phyloP scores from a whole-genome alignment of 2,888 invertebrate genomes.

The Ramazzottius varieornatus region DNA sequence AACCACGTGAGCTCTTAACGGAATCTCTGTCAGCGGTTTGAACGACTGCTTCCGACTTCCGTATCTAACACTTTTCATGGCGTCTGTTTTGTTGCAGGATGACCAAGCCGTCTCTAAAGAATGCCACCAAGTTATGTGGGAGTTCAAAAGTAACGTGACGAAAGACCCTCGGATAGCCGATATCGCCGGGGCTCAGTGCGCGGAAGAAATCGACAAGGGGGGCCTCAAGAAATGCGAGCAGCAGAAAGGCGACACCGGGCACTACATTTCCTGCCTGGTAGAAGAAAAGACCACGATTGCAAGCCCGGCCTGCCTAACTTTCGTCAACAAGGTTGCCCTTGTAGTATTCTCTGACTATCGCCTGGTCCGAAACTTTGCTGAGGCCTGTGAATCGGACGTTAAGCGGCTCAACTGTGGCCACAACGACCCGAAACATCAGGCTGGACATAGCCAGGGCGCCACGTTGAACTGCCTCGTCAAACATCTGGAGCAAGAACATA shows the following conservation, averaged over 20 bases:
- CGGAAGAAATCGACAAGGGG: neutral
- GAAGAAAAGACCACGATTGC: neutral
- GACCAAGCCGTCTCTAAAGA: neutral
- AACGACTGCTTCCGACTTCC: neutral
- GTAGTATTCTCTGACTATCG: neutral
- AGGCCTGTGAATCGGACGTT: conserved; percentile 11
- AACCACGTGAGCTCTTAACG: neutral
- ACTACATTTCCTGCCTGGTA: neutral
- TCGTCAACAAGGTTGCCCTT: conserved; percentile 1
- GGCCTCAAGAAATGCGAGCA: neutral
- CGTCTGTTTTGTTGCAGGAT: neutral
- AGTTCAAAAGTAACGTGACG: neutral
- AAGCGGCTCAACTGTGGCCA: conserved; percentile 24
- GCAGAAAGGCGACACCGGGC: neutral
- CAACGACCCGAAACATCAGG: neutral
- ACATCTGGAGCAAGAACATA: conserved; percentile 45
- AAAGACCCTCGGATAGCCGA: neutral
- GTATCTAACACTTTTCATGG: neutral
- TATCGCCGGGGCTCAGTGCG: neutral
- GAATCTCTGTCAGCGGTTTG: too few species aligned
- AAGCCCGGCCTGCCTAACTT: neutral
- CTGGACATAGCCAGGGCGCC: conserved; percentile 45
- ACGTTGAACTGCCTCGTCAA: conserved; percentile 48
- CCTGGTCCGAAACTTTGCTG: neutral
- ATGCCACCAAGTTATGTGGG: neutral